Evolutionary conservation across 2,113 vertebrate species (phyloP).

Genomic region (Gila orcuttii): DNA sequence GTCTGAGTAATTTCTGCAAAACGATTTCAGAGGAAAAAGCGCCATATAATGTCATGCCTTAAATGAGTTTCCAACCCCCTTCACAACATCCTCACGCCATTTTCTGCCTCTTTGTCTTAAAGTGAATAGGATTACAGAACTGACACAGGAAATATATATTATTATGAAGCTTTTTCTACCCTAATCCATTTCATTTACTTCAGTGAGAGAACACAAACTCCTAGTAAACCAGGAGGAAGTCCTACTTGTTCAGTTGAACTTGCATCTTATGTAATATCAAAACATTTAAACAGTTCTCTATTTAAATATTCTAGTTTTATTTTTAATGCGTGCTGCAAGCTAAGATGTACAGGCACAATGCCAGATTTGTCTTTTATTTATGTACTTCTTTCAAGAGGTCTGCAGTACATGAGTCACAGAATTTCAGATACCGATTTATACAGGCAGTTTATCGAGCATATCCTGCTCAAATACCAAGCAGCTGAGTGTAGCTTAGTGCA

Average conservation of each 20-base stretch:
- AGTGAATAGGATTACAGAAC: constrained; percentile 43
- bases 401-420: background rate
- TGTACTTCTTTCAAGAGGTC: background rate
- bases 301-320: background rate
- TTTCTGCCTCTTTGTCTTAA: constrained; percentile 35
- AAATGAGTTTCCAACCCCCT: constrained; percentile 12
- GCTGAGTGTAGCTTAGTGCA: background rate
- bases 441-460: background rate
- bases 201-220: constrained; percentile 18
- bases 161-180: constrained; percentile 32
- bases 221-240: constrained; percentile 9
- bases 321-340: background rate
- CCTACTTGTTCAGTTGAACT: constrained; percentile 16
- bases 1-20: constrained; percentile 39
- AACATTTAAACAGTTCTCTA: background rate
- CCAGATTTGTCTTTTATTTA: background rate
- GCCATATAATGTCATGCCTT: constrained; percentile 17
- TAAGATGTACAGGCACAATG: background rate
- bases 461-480: background rate
- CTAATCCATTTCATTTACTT: constrained; percentile 33
- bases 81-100: constrained; percentile 41
- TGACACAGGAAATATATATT: constrained; percentile 28
- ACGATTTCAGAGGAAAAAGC: constrained; percentile 20
- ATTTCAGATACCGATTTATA: background rate
- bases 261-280: background rate